These are phyloP conservation scores for Varroa destructor DNA, from an alignment of 1,140 invertebrate species.

Conservation along the genomic window DNA sequence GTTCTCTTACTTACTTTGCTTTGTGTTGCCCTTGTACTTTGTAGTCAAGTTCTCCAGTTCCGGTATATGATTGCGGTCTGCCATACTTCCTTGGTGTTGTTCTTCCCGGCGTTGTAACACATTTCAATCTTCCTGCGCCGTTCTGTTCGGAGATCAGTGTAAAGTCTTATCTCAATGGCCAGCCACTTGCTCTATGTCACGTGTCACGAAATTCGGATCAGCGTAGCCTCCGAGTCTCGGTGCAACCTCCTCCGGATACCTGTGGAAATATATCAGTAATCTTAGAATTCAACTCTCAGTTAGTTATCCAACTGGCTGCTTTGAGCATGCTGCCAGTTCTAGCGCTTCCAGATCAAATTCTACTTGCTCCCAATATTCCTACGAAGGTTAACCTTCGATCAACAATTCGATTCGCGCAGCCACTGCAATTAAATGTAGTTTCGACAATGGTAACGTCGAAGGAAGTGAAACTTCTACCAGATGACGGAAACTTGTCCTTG, in stretches of 20 bases:
- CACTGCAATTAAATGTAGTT: too few relatives aligned
- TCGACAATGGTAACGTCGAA: neutral
- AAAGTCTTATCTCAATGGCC: neutral
- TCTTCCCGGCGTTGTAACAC: neutral
- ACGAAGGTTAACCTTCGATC: too few relatives aligned
- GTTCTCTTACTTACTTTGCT: too few relatives aligned
- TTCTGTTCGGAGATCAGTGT: neutral
- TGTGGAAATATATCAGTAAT: neutral
- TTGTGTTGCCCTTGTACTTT: too few relatives aligned
- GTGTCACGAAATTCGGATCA: neutral
- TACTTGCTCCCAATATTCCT: too few relatives aligned
- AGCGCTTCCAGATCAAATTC: too few relatives aligned
- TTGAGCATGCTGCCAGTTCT: neutral
- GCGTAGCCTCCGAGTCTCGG: neutral
- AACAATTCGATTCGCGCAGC: too few relatives aligned
- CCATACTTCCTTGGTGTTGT: conserved; percentile 2
- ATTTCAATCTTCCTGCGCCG: conserved; percentile 1
- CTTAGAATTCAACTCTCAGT: neutral
- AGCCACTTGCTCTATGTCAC: neutral
- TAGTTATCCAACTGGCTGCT: neutral
- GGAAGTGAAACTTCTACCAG: neutral
- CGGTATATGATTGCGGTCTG: neutral
- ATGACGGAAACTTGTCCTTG: neutral
- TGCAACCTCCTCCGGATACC: neutral
- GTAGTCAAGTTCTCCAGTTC: too few relatives aligned